Evolutionary conservation across 2,888 invertebrate species (phyloP), one percentile per base, ranked within the genome.

Genomic region (Idaea dimidiata): DNA sequence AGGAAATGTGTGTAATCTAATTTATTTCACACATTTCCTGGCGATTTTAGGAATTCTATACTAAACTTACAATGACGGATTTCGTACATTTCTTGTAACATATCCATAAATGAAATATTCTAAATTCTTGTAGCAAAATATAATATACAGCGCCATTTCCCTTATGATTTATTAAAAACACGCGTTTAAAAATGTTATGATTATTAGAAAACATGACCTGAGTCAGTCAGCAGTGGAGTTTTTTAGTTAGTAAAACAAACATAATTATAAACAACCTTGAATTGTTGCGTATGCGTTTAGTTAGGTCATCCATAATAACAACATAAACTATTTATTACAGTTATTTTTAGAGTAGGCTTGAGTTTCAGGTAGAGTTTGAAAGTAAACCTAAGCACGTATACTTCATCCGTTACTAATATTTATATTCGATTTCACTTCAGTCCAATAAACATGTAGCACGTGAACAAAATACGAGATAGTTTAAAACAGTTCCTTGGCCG

Each of bases 401-500:
- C 43, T 43, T 43, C 43, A 43, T 43, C 43, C 43, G 43, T 43
- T 43, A 43, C 43, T 43, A 43, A 14, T 43, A 43, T 43, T 43
- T 43, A 43, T 43, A 43, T 43, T 43, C 8, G 43, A 1, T 43
- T 43, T 43, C 43, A 43, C 43, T 43, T 43, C 43, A 33, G 33
- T 14, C 7, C 33, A 43, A 43, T 43, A 43, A 43, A 43, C 43
- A 43, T 14, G 14, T 43, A 43, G 43, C 43, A 54, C 54, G 54
- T 54, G 54, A 54, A 54, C 17, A 16, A 17, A 54, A 54, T 54
- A 54, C 54, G 54, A 54, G 54, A 17, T 54, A n/a, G 17, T 17
- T 8, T 43, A 8, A 59, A 64, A 59, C 59, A 59, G 59, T 17
- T 33, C 43, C 59, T 59, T 24, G 31, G 43, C 31, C 54, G 60